Base-by-base conservation (phyloP, 2,888 invertebrate genomes). In the Gymnoscelis rufifasciata region DNA sequence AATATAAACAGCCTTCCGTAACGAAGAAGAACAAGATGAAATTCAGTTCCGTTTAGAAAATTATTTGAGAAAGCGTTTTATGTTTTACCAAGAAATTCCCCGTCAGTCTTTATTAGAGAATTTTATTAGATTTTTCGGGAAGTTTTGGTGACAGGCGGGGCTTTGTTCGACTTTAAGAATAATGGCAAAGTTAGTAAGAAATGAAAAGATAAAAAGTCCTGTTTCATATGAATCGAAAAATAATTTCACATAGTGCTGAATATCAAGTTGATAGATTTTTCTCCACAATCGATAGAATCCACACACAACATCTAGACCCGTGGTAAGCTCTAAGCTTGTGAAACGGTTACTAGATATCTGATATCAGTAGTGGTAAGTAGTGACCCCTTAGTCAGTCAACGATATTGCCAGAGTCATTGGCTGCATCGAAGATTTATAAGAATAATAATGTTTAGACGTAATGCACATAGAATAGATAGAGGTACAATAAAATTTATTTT, bases 1-100 rank as follows among this genome's bases (percentile, higher is more conserved):
- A 57, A 52, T 54, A 55, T n/a, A 39, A 39, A 40, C 44, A 47
- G 31, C 19, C 14, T 51, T 51, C 28, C 13, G 12, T 39, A 31
- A 15, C 38, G 11, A 45, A 47, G 30, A 38, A 8, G 5, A 23
- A 12, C n/a, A n/a, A n/a, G n/a, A n/a, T n/a, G 24, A n/a, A 37
- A 24, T 40, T 33, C 48, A 45, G 44, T 53, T 51, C 14, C 44
- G 40, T 50, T 49, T 27, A 42, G 41, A 42, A 28, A 2, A 19
- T 19, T 3, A 23, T 42, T 43, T 31, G 31, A 42, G 39, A 40
- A 38, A 41, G 38, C 43, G 47, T 46, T 51, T 38, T 15, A 30
- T 44, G 47, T 46, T 51, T 38, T 15, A 30, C 35, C 38, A 36
- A 27, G 50, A 53, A 56, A 40, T 52, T 44, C 11, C 35, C 10